phyloP scores from a whole-genome alignment of 1,140 invertebrate species.

The Trypoxylus dichotomus region DNA sequence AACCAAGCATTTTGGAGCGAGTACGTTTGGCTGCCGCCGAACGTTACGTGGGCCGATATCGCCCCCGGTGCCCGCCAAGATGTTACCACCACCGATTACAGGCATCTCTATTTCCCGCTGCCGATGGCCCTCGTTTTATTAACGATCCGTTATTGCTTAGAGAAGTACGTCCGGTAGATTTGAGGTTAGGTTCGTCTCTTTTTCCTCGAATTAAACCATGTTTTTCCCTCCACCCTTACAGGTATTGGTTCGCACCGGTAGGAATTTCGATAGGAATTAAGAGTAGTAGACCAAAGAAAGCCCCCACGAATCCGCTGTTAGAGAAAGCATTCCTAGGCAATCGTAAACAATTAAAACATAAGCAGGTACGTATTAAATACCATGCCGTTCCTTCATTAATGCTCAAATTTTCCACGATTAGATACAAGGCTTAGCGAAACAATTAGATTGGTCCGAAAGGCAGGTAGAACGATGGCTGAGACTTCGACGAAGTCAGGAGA shows the following conservation, averaged over 20 bases:
- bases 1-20: constrained; percentile 75
- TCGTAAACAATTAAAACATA: constrained; percentile 70
- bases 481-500: constrained; percentile 77
- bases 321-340: constrained; percentile 69
- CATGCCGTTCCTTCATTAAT: background rate
- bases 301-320: constrained; percentile 67
- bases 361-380: constrained; percentile 61
- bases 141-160: constrained; percentile 70
- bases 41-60: constrained; percentile 83
- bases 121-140: constrained; percentile 75
- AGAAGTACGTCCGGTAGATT: constrained; percentile 65
- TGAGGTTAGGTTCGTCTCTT: constrained; percentile 47
- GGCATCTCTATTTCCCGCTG: constrained; percentile 76
- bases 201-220: background rate
- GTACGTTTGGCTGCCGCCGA: constrained; percentile 82
- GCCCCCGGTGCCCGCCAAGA: constrained; percentile 71
- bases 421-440: constrained; percentile 78
- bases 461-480: constrained; percentile 87
- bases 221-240: constrained; percentile 47
- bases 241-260: constrained; percentile 76
- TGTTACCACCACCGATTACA: constrained; percentile 76
- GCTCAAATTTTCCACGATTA: constrained; percentile 49
- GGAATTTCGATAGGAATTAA: constrained; percentile 77
- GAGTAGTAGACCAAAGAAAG: constrained; percentile 73
- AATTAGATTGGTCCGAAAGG: constrained; percentile 83